Evolutionary conservation across 2,888 invertebrate species (phyloP).

Genomic region (Mechanitis messenoides): DNA sequence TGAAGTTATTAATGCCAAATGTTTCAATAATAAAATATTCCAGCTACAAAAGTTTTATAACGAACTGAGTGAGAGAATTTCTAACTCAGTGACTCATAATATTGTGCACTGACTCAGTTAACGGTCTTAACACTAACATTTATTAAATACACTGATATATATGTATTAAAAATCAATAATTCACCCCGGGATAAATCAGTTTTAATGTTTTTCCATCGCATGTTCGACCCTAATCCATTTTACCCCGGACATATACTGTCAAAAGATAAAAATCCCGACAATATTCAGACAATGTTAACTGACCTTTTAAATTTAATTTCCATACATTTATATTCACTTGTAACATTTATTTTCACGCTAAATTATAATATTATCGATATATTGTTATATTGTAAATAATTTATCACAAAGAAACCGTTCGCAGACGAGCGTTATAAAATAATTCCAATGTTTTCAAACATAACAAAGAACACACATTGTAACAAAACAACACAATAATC

Average conservation of each 20-base stretch:
- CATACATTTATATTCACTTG: no score
- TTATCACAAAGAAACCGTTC: not conserved
- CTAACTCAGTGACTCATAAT: no score
- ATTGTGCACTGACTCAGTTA: no score
- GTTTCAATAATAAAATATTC: no score
- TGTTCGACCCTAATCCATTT: not conserved
- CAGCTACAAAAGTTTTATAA: no score
- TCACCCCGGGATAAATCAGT: not conserved
- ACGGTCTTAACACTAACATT: not conserved
- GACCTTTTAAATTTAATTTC: no score
- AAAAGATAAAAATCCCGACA: not conserved
- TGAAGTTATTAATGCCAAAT: no score
- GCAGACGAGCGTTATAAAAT: not conserved
- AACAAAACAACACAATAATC: conserved; percentile 1
- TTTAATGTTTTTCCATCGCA: conserved; percentile 2
- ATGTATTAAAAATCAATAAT: conserved; percentile 1
- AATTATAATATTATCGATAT: not conserved
- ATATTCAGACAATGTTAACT: not conserved
- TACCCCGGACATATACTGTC: not conserved
- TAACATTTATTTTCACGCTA: no score
- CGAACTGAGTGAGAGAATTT: no score
- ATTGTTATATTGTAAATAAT: not conserved
- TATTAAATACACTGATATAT: not conserved
- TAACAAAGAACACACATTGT: not conserved
- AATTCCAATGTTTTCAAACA: not conserved